Percentiles rank a stretch among this genome's conserved stretches.
phyloP scores from a whole-genome alignment of 2,797 vertebrate species.

The Microctenopoma steveboyesi region DNA sequence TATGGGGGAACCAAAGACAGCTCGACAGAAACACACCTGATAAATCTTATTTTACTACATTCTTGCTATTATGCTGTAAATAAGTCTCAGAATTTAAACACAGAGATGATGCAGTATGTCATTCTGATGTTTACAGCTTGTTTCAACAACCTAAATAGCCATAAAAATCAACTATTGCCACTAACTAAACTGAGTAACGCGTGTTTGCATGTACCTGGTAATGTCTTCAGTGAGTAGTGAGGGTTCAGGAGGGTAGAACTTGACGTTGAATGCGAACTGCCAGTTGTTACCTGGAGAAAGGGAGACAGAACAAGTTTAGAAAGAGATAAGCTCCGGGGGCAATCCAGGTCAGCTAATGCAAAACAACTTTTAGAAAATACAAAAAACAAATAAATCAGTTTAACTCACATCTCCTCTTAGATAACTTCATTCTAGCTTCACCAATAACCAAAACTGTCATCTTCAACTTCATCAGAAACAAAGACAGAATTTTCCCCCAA shows the following conservation, averaged over 20 bases:
- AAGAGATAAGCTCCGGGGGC: conserved; percentile 3
- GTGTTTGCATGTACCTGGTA: conserved; percentile 87
- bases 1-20: too few species aligned
- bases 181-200: not conserved
- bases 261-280: conserved; percentile 95
- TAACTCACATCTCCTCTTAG: conserved; percentile 29
- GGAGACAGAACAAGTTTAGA: conserved; percentile 6
- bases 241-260: conserved; percentile 98
- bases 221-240: conserved; percentile 95
- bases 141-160: not conserved
- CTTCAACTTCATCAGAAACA: conserved; percentile 21
- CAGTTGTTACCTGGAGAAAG: conserved; percentile 89
- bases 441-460: conserved; percentile 22
- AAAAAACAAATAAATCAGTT: too few species aligned
- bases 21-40: not conserved
- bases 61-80: too few species aligned
- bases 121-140: conserved; percentile 1
- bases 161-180: not conserved
- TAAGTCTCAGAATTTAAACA: not conserved
- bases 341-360: conserved; percentile 46
- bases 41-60: not conserved
- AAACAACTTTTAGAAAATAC: conserved; percentile 49
- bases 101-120: not conserved
- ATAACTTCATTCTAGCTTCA: conserved; percentile 29
- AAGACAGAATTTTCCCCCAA: conserved; percentile 2